phyloP scores from a whole-genome alignment of 2,888 invertebrate species.

The Thera obeliscata region DNA sequence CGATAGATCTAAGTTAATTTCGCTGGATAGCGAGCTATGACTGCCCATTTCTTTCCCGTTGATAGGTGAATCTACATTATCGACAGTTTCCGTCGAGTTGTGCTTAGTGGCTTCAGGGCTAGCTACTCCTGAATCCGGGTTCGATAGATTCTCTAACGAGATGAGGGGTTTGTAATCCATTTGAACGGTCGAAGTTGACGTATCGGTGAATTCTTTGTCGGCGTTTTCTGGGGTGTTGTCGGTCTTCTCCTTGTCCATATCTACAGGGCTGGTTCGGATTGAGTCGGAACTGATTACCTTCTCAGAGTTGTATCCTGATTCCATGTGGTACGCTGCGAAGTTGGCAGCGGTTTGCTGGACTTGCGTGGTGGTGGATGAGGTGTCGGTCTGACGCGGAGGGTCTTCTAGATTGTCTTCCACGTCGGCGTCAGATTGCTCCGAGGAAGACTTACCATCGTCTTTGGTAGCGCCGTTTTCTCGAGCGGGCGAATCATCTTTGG shows the following conservation, averaged over 20 bases:
- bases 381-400: conserved; percentile 49
- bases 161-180: conserved; percentile 75
- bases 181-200: conserved; percentile 63
- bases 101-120: conserved; percentile 85
- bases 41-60: conserved; percentile 76
- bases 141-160: conserved; percentile 72
- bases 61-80: conserved; percentile 76
- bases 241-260: conserved; percentile 81
- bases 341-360: conserved; percentile 73
- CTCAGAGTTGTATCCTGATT: conserved; percentile 88
- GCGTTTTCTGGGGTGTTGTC: conserved; percentile 84
- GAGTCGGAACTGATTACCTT: conserved; percentile 78
- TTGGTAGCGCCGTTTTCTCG: conserved; percentile 65
- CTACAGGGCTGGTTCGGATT: conserved; percentile 76
- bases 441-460: conserved; percentile 83
- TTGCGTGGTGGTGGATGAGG: conserved; percentile 60
- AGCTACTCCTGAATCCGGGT: conserved; percentile 82
- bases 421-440: conserved; percentile 91
- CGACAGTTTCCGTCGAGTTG: conserved; percentile 80
- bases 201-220: conserved; percentile 83
- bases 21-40: conserved; percentile 81
- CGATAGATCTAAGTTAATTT: conserved; percentile 83
- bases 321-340: conserved; percentile 82
- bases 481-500: conserved; percentile 59
- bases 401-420: conserved; percentile 88